Evolutionary conservation across 2,888 invertebrate genomes (phyloP), one percentile per base, ranked within the genome.

Genomic region (Ctena decussata): DNA sequence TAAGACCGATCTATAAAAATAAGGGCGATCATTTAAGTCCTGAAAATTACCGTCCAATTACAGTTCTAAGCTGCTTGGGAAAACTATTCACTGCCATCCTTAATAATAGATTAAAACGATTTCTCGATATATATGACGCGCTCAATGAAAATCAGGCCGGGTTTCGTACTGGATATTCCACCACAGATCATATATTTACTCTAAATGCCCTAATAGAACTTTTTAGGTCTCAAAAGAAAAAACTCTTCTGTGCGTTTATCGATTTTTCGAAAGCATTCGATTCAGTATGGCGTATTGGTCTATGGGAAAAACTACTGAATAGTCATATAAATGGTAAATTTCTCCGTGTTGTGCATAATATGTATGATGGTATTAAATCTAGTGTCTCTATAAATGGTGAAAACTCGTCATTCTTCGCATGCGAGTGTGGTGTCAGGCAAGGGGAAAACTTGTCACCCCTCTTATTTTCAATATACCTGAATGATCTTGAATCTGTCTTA

Each of bases 1-100:
- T 46, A 6, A 73, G n/a, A n/a, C 73, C 46, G 11, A 46, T 73
- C 39, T 73, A 24, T 27, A 73, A 73, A 46, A 46, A 73, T 8
- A 73, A 73, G 30, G 46, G 73, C 6, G 11, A 18, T 44, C n/a
- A 27, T 11, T 2, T 46, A 8, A 32, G 44, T 12, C 73, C 73
- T 15, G 24, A 21, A 35, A 73, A 73, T 27, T 73, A 73, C 30
- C 18, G 44, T 6, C 73, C 73, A 6, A 73, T 73, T 12, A 44
- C 73, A 35, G 18, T 24, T 18, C 18, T 30, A 18, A 74, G 18
- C 35, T 74, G 74, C 21, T 32, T 46, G 35, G 74, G 60, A 12
- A 60, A 60, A 24, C n/a, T 60, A 60, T 60, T 60, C n/a, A 60
- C 60, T 27, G 60, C 60, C 30, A 6, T 60, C 11, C 60, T 60